phyloP scores from a whole-genome alignment of 2,888 invertebrate genomes.

The Phlogophora meticulosa region DNA sequence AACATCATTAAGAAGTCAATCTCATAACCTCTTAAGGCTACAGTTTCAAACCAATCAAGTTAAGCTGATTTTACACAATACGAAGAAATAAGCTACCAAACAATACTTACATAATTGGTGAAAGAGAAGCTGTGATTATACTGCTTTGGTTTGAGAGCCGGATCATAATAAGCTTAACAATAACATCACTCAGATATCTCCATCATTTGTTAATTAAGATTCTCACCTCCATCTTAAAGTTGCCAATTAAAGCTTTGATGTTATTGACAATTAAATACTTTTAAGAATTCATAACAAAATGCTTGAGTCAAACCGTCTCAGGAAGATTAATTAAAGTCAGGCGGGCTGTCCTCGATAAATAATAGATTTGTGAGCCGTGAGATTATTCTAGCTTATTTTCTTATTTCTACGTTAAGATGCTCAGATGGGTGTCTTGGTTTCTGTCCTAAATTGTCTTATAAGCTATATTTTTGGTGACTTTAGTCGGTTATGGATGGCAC shows the following conservation, averaged over 20 bases:
- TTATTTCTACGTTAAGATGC: slow-evolving; percentile 46
- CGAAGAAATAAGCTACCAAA: slow-evolving; percentile 54
- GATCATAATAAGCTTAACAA: slow-evolving; percentile 64
- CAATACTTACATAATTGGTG: slow-evolving; percentile 56
- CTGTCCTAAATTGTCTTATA: slow-evolving; percentile 60
- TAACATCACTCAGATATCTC: slow-evolving; percentile 57
- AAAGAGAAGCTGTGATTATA: slow-evolving; percentile 60
- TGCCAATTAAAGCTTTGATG: slow-evolving; percentile 28
- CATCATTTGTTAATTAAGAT: slow-evolving; percentile 60
- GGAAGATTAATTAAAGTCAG: slow-evolving; percentile 46
- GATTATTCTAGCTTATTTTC: slow-evolving; percentile 56
- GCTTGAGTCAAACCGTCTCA: slow-evolving; percentile 15
- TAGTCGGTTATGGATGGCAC: slow-evolving; percentile 31
- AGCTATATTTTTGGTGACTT: slow-evolving; percentile 52
- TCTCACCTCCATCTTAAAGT: slow-evolving; percentile 37
- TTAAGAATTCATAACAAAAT: slow-evolving; percentile 37
- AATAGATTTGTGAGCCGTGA: slow-evolving; percentile 59
- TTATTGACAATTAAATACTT: slow-evolving; percentile 20
- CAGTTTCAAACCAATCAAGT: slow-evolving; percentile 59
- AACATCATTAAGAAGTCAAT: slow-evolving; percentile 20
- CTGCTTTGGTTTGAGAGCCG: slow-evolving; percentile 55
- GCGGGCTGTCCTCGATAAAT: slow-evolving; percentile 42
- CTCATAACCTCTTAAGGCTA: slow-evolving; percentile 42
- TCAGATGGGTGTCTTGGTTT: slow-evolving; percentile 50
- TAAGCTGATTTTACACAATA: slow-evolving; percentile 61